Percentiles rank a stretch among this genome's conserved stretches.
These are phyloP conservation scores for Microtus pennsylvanicus DNA, from an alignment of 2,113 vertebrate genomes.

Conservation along the genomic window DNA sequence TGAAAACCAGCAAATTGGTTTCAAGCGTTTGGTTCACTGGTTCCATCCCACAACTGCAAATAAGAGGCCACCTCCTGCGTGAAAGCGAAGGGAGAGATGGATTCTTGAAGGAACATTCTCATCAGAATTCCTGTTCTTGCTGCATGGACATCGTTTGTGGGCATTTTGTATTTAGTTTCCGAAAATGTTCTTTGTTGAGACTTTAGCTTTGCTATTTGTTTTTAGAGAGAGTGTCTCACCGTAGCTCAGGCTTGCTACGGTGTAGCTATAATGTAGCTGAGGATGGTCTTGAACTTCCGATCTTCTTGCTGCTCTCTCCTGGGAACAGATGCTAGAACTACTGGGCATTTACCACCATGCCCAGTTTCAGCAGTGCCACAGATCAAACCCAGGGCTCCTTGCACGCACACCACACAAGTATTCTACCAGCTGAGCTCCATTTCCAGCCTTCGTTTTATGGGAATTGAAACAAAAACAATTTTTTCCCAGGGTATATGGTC, in stretches of 20 bases:
- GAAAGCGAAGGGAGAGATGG: background rate
- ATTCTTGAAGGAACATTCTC: constrained; percentile 56
- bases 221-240: background rate
- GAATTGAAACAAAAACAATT: background rate
- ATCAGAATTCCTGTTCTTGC: constrained; percentile 48
- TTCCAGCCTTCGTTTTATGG: background rate
- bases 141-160: constrained; percentile 23
- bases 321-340: too few relatives aligned
- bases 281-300: background rate
- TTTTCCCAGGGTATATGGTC: constrained; percentile 31
- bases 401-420: background rate
- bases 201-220: background rate
- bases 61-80: constrained; percentile 45
- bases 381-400: background rate
- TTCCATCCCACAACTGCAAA: constrained; percentile 50
- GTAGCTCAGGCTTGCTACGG: background rate
- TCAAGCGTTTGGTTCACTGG: constrained; percentile 63
- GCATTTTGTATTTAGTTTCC: constrained; percentile 61
- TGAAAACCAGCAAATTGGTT: constrained; percentile 71
- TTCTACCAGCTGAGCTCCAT: background rate
- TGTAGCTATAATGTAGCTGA: too few relatives aligned
- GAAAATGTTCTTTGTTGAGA: constrained; percentile 4
- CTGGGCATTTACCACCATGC: too few relatives aligned
- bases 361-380: background rate
- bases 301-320: too few relatives aligned